A percentile compares a stretch with the other conserved stretches of the same genome.
These are phyloP conservation scores for Acanthurus tractus DNA, from an alignment of 2,797 vertebrate genomes.

Conservation along the genomic window DNA sequence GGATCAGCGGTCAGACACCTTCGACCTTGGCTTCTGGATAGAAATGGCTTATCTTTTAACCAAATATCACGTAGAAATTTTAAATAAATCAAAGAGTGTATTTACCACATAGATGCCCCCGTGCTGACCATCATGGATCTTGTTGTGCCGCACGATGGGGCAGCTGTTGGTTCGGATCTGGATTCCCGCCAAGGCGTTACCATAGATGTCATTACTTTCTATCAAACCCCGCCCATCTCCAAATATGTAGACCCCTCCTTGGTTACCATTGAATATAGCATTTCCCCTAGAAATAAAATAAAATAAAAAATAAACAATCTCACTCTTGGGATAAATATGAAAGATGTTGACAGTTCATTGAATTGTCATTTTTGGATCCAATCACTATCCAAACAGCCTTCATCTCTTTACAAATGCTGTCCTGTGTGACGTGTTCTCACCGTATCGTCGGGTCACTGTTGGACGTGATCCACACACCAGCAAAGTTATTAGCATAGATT, in stretches of 20 bases:
- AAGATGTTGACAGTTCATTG: not conserved
- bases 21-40: not conserved
- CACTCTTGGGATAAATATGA: not conserved
- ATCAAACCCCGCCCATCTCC: constrained; percentile 99
- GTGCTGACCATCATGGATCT: constrained; percentile 99
- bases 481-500: constrained; percentile 99
- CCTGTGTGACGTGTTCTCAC: constrained; percentile 73
- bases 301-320: not conserved
- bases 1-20: not conserved
- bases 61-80: not conserved
- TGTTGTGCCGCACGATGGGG: constrained; percentile 99
- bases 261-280: constrained; percentile 99
- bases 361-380: too few species aligned
- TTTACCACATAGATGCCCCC: constrained; percentile 99
- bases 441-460: constrained; percentile 99
- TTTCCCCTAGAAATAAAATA: constrained; percentile 88
- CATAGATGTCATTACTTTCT: constrained; percentile 99
- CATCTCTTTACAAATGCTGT: not conserved
- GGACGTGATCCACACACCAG: constrained; percentile 99
- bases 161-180: constrained; percentile 99
- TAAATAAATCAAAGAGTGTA: constrained; percentile 65
- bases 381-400: not conserved
- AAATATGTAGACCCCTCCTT: constrained; percentile 99
- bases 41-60: too few species aligned
- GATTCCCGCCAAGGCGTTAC: constrained; percentile 98